These are phyloP conservation scores for Patiria pectinifera DNA, from an alignment of 53 echinoderm and acorn worm genomes.

Conservation along the genomic window DNA sequence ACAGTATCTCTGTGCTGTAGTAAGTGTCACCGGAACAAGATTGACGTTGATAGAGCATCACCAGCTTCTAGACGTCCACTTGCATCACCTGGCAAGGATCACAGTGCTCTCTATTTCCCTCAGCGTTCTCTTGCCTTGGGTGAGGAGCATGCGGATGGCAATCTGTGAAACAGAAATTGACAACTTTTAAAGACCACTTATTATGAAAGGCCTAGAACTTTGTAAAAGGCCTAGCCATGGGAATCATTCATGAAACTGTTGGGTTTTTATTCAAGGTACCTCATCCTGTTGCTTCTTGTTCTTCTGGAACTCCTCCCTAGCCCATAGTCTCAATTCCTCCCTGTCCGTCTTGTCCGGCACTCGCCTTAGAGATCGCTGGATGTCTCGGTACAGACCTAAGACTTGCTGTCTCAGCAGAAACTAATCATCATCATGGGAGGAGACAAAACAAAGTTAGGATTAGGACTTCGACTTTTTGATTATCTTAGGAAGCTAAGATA, in stretches of 20 bases:
- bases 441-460: neutral
- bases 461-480: no score
- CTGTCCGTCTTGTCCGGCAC: constrained; percentile 79
- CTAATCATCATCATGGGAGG: constrained; percentile 47
- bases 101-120: constrained; percentile 82
- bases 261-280: constrained; percentile 50
- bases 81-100: constrained; percentile 80
- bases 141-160: constrained; percentile 86
- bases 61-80: neutral
- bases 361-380: constrained; percentile 69
- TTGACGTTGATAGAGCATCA: neutral
- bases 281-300: constrained; percentile 85
- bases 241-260: neutral
- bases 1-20: neutral
- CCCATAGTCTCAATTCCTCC: constrained; percentile 82
- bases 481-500: no score
- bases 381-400: constrained; percentile 81
- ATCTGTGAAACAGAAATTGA: constrained; percentile 61
- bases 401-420: constrained; percentile 94
- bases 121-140: constrained; percentile 83
- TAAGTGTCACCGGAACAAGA: neutral
- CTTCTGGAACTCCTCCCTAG: constrained; percentile 86
- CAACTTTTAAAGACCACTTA: neutral
- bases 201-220: neutral
- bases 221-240: no score